Percentiles rank a stretch among this genome's conserved stretches.
phyloP scores from a whole-genome alignment of 2,888 invertebrate species.

The Dynastes maya region DNA sequence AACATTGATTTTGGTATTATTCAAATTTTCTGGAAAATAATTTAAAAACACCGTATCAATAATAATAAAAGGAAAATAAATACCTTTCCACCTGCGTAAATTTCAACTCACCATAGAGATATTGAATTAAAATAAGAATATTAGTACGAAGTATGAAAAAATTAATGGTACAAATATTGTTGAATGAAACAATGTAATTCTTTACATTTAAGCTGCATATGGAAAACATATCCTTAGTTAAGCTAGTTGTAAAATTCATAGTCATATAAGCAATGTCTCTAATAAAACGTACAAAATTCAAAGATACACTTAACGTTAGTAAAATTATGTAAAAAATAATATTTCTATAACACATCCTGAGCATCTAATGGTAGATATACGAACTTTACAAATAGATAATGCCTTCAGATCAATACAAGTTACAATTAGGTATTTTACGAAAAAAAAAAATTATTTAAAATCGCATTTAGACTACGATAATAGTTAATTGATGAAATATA shows the following conservation, averaged over 20 bases:
- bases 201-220: too few species aligned
- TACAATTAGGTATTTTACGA: not conserved
- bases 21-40: too few species aligned
- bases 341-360: slow-evolving; percentile 35
- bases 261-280: not conserved
- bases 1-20: too few species aligned
- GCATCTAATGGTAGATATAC: slow-evolving; percentile 27
- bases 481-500: slow-evolving; percentile 6
- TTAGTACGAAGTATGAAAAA: not conserved
- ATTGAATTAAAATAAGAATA: not conserved
- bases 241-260: not conserved
- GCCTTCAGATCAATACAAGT: slow-evolving; percentile 34
- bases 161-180: not conserved
- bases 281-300: slow-evolving; percentile 1
- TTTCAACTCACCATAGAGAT: slow-evolving; percentile 11
- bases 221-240: too few species aligned
- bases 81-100: not conserved
- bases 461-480: not conserved
- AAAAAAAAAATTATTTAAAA: slow-evolving; percentile 1
- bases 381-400: slow-evolving; percentile 25
- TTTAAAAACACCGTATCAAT: not conserved
- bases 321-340: slow-evolving; percentile 9
- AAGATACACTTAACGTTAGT: slow-evolving; percentile 1
- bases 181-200: too few species aligned
- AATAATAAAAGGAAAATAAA: not conserved